A percentile compares a stretch with the other conserved stretches of the same genome.
These are phyloP conservation scores for Apamea anceps DNA, from an alignment of 2,888 invertebrate genomes.

Conservation along the genomic window DNA sequence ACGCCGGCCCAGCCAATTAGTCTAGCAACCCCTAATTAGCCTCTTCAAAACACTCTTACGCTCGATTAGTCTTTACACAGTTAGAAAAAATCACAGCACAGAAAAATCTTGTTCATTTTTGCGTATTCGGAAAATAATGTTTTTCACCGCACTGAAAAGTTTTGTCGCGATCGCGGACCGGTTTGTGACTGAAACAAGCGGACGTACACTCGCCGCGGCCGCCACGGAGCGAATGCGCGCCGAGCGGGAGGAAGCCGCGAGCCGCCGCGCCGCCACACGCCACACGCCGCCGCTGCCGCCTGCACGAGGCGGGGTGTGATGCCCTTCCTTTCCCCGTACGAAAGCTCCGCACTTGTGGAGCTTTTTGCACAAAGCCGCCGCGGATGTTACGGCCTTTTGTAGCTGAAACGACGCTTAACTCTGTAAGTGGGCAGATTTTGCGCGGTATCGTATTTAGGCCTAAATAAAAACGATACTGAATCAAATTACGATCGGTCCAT, in stretches of 20 bases:
- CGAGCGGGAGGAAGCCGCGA: slow-evolving; percentile 71
- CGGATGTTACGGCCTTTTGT: slow-evolving; percentile 76
- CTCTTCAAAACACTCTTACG: slow-evolving; percentile 82
- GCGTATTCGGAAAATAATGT: slow-evolving; percentile 67
- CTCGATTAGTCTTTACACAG: slow-evolving; percentile 82
- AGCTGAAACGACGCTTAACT: slow-evolving; percentile 80
- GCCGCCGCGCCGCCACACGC: slow-evolving; percentile 38
- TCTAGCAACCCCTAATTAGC: slow-evolving; percentile 88
- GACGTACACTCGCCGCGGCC: slow-evolving; percentile 79
- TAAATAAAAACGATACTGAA: slow-evolving; percentile 84
- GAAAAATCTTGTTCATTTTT: slow-evolving; percentile 80
- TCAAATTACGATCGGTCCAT: slow-evolving; percentile 68
- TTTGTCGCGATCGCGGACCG: slow-evolving; percentile 85
- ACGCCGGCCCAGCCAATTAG: slow-evolving; percentile 89
- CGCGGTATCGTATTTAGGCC: slow-evolving; percentile 87
- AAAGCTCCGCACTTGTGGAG: slow-evolving; percentile 83
- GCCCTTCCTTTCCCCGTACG: slow-evolving; percentile 84
- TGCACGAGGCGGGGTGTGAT: slow-evolving; percentile 82
- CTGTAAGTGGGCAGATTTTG: slow-evolving; percentile 90
- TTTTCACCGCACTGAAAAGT: slow-evolving; percentile 86
- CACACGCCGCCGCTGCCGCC: slow-evolving; percentile 60
- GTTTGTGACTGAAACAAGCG: slow-evolving; percentile 50
- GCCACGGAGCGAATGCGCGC: slow-evolving; percentile 85
- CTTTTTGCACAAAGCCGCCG: slow-evolving; percentile 80
- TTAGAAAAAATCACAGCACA: slow-evolving; percentile 82